phyloP scores from a whole-genome alignment of 92 coral and sea anemone genomes.

The Muricea muricata region DNA sequence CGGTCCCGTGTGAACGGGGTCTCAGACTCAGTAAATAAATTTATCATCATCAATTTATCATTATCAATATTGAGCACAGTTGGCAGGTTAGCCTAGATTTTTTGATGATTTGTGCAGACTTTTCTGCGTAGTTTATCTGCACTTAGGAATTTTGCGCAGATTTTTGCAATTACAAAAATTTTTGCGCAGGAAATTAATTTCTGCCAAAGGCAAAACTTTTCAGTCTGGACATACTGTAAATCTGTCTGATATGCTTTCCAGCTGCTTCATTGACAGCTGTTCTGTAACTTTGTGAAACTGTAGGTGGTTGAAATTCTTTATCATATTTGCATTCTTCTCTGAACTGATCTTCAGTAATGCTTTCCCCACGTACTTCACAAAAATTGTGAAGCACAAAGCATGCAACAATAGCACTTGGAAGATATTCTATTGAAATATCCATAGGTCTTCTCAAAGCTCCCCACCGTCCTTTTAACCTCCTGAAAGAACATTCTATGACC shows the following conservation, averaged over 20 bases:
- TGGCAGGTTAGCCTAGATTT: no score
- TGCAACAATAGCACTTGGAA: conserved; percentile 48
- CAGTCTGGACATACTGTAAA: no score
- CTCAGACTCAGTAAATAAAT: no score
- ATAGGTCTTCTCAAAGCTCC: conserved; percentile 27
- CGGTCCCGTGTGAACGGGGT: no score
- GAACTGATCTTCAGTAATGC: conserved; percentile 6
- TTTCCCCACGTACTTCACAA: conserved; percentile 42
- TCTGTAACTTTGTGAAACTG: not conserved
- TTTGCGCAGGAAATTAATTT: no score
- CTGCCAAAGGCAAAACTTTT: no score
- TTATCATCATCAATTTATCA: no score
- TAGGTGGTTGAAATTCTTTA: conserved; percentile 44
- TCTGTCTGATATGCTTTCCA: not conserved
- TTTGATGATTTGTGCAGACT: no score
- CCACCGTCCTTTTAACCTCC: conserved; percentile 33
- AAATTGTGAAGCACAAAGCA: conserved; percentile 57
- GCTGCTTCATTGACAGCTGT: not conserved
- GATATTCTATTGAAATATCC: conserved; percentile 29
- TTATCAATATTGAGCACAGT: no score
- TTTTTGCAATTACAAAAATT: no score
- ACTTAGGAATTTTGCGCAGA: no score
- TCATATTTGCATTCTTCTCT: conserved; percentile 30
- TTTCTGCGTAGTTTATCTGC: no score
- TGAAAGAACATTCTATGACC: conserved; percentile 43